Evolutionary conservation across 2,888 invertebrate genomes (phyloP).

Genomic region (Cepaea hortensis): DNA sequence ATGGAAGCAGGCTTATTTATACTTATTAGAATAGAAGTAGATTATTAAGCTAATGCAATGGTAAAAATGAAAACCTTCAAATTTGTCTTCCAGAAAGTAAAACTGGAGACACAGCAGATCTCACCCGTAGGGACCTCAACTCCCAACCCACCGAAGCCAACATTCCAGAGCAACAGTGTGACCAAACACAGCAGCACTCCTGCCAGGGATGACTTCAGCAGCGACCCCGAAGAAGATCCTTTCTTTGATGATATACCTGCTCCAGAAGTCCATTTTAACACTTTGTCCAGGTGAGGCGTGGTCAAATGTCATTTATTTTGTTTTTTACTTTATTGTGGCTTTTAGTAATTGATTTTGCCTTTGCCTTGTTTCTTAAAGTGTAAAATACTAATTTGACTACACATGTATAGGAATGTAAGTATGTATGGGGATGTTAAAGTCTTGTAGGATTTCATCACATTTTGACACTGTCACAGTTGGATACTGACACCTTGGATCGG

Average conservation of each 20-base stretch:
- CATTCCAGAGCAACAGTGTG: background rate
- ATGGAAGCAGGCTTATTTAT: too few relatives aligned
- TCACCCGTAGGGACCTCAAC: background rate
- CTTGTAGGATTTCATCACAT: too few relatives aligned
- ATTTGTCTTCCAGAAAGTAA: constrained; percentile 2
- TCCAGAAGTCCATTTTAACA: constrained; percentile 38
- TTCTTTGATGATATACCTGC: constrained; percentile 71
- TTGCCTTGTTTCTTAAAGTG: background rate
- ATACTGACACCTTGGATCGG: too few relatives aligned
- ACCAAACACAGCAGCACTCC: background rate
- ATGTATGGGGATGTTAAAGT: too few relatives aligned
- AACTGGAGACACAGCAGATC: constrained; percentile 12
- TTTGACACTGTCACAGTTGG: too few relatives aligned
- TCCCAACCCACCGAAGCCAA: background rate
- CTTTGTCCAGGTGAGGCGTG: constrained; percentile 45
- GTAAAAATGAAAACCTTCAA: too few relatives aligned
- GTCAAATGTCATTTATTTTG: background rate
- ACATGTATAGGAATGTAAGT: too few relatives aligned
- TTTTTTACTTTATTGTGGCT: background rate
- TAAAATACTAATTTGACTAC: too few relatives aligned
- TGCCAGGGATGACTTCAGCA: constrained; percentile 46
- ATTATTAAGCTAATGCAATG: too few relatives aligned
- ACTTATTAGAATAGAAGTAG: too few relatives aligned
- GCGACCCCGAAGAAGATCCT: constrained; percentile 69
- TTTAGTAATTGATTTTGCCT: background rate